Evolutionary conservation across 1,140 invertebrate genomes (phyloP).

Genomic region (Drosophila nasuta): DNA sequence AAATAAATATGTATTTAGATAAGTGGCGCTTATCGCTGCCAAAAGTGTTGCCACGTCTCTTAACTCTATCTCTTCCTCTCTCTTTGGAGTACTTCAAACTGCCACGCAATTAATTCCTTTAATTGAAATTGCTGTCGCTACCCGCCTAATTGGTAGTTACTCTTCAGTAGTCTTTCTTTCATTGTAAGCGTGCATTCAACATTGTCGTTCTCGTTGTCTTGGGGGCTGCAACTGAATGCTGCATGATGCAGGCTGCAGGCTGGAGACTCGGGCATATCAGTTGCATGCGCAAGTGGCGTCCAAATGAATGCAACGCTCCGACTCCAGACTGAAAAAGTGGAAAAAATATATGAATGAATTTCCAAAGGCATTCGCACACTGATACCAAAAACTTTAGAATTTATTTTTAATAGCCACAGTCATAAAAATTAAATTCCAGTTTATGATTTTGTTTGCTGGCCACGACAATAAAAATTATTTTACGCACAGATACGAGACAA

Average conservation of each 20-base stretch:
- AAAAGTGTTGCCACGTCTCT: slow-evolving; percentile 44
- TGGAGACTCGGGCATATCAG: slow-evolving; percentile 55
- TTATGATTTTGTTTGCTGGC: slow-evolving; percentile 13
- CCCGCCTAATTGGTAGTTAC: slow-evolving; percentile 79
- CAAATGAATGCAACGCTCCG: slow-evolving; percentile 71
- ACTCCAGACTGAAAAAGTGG: slow-evolving; percentile 45
- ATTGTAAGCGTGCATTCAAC: not conserved
- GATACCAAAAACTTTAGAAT: slow-evolving; percentile 25
- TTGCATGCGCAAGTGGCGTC: slow-evolving; percentile 75
- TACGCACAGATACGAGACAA: not conserved
- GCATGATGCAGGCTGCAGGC: not conserved
- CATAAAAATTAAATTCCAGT: slow-evolving; percentile 38
- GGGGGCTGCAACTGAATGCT: slow-evolving; percentile 9
- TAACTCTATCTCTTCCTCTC: not conserved
- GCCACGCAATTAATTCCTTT: slow-evolving; percentile 79
- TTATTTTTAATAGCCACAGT: slow-evolving; percentile 14
- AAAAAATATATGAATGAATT: slow-evolving; percentile 60
- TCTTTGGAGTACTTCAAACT: slow-evolving; percentile 55
- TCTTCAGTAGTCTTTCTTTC: slow-evolving; percentile 32
- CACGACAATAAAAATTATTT: slow-evolving; percentile 16
- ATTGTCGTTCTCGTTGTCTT: slow-evolving; percentile 40
- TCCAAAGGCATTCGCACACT: slow-evolving; percentile 54
- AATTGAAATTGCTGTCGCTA: slow-evolving; percentile 80
- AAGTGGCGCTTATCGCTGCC: slow-evolving; percentile 69
- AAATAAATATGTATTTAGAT: slow-evolving; percentile 80